Evolutionary conservation across 2,888 invertebrate genomes (phyloP).

Genomic region (Lacanobia oleracea): DNA sequence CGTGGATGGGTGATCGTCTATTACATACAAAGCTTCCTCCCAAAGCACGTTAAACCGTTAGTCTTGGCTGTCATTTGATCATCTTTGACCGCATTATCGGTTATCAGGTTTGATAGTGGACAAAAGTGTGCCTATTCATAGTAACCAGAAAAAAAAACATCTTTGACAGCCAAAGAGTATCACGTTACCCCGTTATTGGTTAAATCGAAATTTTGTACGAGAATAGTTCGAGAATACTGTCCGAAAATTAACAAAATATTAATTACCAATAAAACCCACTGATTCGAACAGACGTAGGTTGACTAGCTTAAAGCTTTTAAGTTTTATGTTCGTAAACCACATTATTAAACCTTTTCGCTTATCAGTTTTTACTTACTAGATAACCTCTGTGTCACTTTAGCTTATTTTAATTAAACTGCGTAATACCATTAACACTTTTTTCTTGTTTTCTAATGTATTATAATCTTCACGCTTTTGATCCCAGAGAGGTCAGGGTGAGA

Average conservation of each 20-base stretch:
- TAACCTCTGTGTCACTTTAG: slow-evolving; percentile 30
- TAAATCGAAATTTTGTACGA: background rate
- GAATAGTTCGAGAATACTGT: background rate
- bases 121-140: too few species aligned
- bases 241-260: slow-evolving; percentile 15
- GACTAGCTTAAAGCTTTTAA: slow-evolving; percentile 22
- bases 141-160: too few species aligned
- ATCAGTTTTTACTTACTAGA: slow-evolving; percentile 28
- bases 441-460: slow-evolving; percentile 16
- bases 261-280: background rate
- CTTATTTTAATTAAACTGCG: slow-evolving; percentile 42
- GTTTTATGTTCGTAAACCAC: slow-evolving; percentile 6
- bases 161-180: too few species aligned
- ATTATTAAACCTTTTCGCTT: slow-evolving; percentile 13
- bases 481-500: slow-evolving; percentile 18
- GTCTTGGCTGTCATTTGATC: too few species aligned
- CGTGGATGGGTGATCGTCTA: too few species aligned
- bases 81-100: too few species aligned
- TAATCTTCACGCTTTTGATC: slow-evolving; percentile 26
- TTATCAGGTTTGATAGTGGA: too few species aligned
- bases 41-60: too few species aligned
- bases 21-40: too few species aligned
- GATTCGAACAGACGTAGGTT: background rate
- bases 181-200: too few species aligned
- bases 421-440: slow-evolving; percentile 40